Evolutionary conservation across 2,113 vertebrate genomes (phyloP).

Genomic region (Mesocricetus auratus): DNA sequence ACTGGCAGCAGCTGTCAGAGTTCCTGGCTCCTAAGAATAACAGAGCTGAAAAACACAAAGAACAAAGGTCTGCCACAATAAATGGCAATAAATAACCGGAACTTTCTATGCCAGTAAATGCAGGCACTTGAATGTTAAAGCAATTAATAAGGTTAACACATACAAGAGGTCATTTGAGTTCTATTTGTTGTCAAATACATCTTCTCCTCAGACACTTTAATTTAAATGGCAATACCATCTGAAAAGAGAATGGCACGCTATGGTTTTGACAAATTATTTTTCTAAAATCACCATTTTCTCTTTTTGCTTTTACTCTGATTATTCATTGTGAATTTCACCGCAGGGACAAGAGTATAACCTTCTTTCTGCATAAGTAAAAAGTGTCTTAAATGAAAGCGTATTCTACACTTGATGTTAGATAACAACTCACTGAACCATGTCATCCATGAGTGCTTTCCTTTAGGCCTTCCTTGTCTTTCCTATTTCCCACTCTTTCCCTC

Average conservation of each 20-base stretch:
- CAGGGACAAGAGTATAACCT: not conserved
- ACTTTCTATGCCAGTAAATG: slow-evolving; percentile 69
- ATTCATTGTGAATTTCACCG: slow-evolving; percentile 42
- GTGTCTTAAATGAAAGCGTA: slow-evolving; percentile 15
- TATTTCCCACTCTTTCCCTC: not conserved
- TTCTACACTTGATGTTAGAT: not conserved
- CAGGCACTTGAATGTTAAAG: slow-evolving; percentile 76
- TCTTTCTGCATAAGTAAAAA: not conserved
- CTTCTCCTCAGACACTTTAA: slow-evolving; percentile 45
- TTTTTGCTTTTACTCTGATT: slow-evolving; percentile 13
- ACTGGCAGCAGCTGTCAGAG: slow-evolving; percentile 87
- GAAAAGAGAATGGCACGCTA: slow-evolving; percentile 13
- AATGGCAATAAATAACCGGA: slow-evolving; percentile 74
- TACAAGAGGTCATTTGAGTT: slow-evolving; percentile 71
- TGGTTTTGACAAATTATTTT: slow-evolving; percentile 57
- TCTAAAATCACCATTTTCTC: slow-evolving; percentile 62
- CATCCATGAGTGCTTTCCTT: not conserved
- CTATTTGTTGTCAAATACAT: slow-evolving; percentile 71
- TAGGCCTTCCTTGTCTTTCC: rapidly evolving
- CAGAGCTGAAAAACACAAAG: slow-evolving; percentile 83
- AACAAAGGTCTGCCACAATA: slow-evolving; percentile 85
- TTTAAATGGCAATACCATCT: slow-evolving; percentile 64
- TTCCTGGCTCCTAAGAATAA: slow-evolving; percentile 85
- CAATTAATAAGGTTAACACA: slow-evolving; percentile 80
- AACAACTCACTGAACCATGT: not conserved